Evolutionary conservation across 2,797 vertebrate species (phyloP).

Genomic region (Tauraco hartlaubi): DNA sequence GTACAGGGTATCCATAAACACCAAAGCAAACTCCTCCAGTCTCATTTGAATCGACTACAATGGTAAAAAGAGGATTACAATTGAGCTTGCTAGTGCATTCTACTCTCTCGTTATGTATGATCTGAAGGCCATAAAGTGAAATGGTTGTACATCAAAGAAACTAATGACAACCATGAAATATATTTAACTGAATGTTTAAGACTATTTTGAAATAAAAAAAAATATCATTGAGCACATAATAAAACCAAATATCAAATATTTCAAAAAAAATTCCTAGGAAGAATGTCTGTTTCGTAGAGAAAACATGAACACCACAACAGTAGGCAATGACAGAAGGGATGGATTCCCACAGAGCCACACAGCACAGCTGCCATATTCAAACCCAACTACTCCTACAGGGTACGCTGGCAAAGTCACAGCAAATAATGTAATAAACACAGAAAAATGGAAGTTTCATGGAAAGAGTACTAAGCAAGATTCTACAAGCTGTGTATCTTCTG

Average conservation of each 20-base stretch:
- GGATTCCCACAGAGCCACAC: background rate
- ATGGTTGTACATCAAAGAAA: background rate
- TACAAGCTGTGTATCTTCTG: fast-evolving
- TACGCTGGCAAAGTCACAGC: background rate
- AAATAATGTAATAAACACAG: background rate
- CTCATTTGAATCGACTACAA: background rate
- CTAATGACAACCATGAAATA: background rate
- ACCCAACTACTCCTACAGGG: background rate
- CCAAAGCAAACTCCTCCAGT: background rate
- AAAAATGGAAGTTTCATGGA: background rate
- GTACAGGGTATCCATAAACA: background rate
- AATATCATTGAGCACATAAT: background rate
- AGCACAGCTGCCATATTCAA: background rate
- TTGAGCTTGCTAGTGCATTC: background rate
- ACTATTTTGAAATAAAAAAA: background rate
- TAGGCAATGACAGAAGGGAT: background rate
- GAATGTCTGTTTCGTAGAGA: background rate
- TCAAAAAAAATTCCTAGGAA: background rate
- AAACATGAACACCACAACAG: background rate
- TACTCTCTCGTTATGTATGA: background rate
- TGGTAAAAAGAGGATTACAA: background rate
- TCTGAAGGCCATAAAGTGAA: background rate
- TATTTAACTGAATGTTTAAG: background rate
- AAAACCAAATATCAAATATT: background rate
- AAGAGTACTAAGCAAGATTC: background rate